Base-by-base conservation (phyloP, 2,888 invertebrate species). In the Caenorhabditis angaria region DNA sequence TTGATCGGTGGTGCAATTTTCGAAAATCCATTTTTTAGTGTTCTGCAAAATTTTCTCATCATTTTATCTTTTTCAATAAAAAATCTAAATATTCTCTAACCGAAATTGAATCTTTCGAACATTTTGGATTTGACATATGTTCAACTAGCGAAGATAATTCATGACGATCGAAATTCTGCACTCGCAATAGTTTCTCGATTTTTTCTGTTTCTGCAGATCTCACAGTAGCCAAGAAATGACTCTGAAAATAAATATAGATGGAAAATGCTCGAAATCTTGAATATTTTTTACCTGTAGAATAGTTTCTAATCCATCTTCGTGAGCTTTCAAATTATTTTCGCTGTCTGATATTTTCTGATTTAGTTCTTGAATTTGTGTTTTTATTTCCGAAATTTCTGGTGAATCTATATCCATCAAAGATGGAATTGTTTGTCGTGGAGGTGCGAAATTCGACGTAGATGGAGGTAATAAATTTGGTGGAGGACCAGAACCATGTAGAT, bases 1-100 rank as follows among this genome's bases (percentile, higher is more conserved):
- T 86, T 92, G 92, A 85, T 92, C 91, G 76, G 92, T 92, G 54
- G 92, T 91, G 66, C 94, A 93, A 90, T 95, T 92, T 88, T 93
- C 93, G 87, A 97, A 92, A 89, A 99, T 97, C 97, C 97, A 99
- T 82, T 94, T 94, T 90, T 97, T 97, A 97, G 95, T 88, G 61
- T 59, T 54, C 72, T 62, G 57, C 53, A 48, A 48, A 56, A 54
- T 27, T 12, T 24, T 50, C 6, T 28, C 14, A 55, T 25, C 12
- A 24, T 58, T n/a, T 3, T 1, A 22, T 50, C 10, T 28, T 12
- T 53, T 61, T 5, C 4, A 61, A n/a, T 50, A 24, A 29, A 1
- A 10, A 6, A 22, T 54, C 28, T 27, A 55, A 51, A 56, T 32
- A 57, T 12, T 18, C 6, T 25, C 60, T 56, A 28, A 71, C 71